Percentiles rank a stretch among this genome's conserved stretches.
These are phyloP conservation scores for Chaenocephalus aceratus DNA, from an alignment of 2,113 vertebrate species.

Conservation along the genomic window DNA sequence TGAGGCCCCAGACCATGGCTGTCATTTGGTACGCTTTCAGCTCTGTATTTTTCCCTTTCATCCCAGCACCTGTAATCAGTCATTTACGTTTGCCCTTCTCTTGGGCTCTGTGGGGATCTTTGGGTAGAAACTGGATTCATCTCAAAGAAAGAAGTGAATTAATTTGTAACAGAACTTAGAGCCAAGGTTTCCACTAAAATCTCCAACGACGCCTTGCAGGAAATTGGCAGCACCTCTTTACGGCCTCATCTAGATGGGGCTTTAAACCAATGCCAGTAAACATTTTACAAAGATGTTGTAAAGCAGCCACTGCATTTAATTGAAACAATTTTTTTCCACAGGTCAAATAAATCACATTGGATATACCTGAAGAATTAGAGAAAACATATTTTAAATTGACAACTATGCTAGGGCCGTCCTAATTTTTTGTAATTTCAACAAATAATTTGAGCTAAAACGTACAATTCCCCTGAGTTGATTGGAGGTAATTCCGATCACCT, in stretches of 20 bases:
- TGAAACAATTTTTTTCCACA: constrained; percentile 14
- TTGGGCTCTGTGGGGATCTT: not conserved
- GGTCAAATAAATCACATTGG: not conserved
- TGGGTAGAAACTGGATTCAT: constrained; percentile 3
- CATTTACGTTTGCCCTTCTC: constrained; percentile 15
- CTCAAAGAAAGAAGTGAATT: constrained; percentile 30
- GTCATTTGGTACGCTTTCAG: constrained; percentile 10
- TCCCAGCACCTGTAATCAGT: constrained; percentile 17
- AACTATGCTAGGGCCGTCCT: not conserved
- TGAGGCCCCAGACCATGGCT: not conserved
- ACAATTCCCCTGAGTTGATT: no score
- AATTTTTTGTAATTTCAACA: no score
- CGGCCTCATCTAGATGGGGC: constrained; percentile 38
- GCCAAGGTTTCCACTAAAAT: constrained; percentile 32
- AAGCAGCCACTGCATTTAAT: constrained; percentile 34
- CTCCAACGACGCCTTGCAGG: constrained; percentile 35
- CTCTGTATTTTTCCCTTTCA: constrained; percentile 18
- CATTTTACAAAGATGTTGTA: constrained; percentile 2
- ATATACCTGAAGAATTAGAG: not conserved
- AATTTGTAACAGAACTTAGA: constrained; percentile 27
- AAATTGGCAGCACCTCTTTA: constrained; percentile 59
- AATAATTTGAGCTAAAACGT: no score
- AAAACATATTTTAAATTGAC: not conserved
- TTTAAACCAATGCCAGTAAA: constrained; percentile 33
- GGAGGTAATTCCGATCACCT: no score